Evolutionary conservation across 2,797 vertebrate species (phyloP), one percentile per base, ranked within the genome.

Genomic region (Acanthornis magna): DNA sequence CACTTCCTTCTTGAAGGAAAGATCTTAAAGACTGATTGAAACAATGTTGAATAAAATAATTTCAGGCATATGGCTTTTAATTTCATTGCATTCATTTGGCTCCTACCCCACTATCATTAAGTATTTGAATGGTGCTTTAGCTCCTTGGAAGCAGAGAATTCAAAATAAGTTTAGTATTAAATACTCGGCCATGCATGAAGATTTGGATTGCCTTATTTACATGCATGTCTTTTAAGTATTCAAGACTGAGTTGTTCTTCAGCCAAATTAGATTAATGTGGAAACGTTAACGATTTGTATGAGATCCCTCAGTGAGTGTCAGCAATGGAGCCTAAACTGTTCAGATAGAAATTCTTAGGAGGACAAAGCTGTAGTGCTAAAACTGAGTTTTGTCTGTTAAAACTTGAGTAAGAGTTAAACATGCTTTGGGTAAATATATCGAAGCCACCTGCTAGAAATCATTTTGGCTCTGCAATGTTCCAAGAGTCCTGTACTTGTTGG

Each of bases 361-460:
- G 38, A n/a, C 32, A 48, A 61, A 85, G 45, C 72, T 38, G 6
- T 30, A 63, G 42, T 54, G 76, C 51, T 75, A 72, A 89, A 89
- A 70, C 26, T 40, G 23, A 76, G 30, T 25, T 78, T 84, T 84
- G 60, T 83, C 36, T 68, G 13, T 57, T 92, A 89, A 83, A 94
- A 78, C 53, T 47, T 84, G 40, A 76, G 63, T 51, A 82, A 91
- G 78, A 95, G 65, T 63, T 91, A 50, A 91, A 32, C 23, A 27
- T 2, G 13, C 72, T 61, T 92, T 84, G 89, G 86, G 84, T 92
- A 97, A 96, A 92, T 86, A 86, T 42, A 89, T 71, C 66, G 0
- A 74, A 78, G 73, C 40, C 91, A 91, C 83, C 82, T 95, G 76
- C 23, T 73, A 48, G 95, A 96, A 96, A 71, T 92, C 53, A 34